phyloP scores from a whole-genome alignment of 1,140 invertebrate species.

The Lerema accius region DNA sequence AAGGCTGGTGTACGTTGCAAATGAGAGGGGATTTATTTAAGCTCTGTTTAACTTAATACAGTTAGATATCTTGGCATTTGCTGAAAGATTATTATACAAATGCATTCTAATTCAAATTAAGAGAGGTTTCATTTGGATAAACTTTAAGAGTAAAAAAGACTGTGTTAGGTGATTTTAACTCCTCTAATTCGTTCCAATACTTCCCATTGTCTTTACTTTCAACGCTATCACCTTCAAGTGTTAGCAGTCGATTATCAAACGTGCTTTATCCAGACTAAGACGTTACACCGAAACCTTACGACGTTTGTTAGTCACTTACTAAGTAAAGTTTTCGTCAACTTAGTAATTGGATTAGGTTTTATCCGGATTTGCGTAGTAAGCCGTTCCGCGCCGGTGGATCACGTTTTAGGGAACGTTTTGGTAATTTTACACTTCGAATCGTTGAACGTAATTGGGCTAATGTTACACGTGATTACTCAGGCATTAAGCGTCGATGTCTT shows the following conservation, averaged over 20 bases:
- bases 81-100: too few species aligned
- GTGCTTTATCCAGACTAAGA: not conserved
- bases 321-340: slow-evolving; percentile 7
- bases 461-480: slow-evolving; percentile 5
- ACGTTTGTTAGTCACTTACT: not conserved
- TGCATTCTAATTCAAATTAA: too few species aligned
- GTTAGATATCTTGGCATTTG: too few species aligned
- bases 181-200: too few species aligned
- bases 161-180: too few species aligned
- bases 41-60: too few species aligned
- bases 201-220: too few species aligned
- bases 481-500: slow-evolving; percentile 12
- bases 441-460: not conserved
- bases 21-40: not conserved
- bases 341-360: slow-evolving; percentile 10
- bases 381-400: not conserved
- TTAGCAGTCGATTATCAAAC: not conserved
- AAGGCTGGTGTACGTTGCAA: slow-evolving; percentile 27
- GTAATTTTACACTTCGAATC: slow-evolving; percentile 14
- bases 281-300: slow-evolving; percentile 22
- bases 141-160: too few species aligned
- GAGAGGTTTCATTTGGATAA: too few species aligned
- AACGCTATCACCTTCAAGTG: too few species aligned
- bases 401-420: slow-evolving; percentile 15
- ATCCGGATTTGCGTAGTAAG: slow-evolving; percentile 12